Conservation (phyloP, 2,113 vertebrate genomes). For the Tricholaema leucomelas region DNA sequence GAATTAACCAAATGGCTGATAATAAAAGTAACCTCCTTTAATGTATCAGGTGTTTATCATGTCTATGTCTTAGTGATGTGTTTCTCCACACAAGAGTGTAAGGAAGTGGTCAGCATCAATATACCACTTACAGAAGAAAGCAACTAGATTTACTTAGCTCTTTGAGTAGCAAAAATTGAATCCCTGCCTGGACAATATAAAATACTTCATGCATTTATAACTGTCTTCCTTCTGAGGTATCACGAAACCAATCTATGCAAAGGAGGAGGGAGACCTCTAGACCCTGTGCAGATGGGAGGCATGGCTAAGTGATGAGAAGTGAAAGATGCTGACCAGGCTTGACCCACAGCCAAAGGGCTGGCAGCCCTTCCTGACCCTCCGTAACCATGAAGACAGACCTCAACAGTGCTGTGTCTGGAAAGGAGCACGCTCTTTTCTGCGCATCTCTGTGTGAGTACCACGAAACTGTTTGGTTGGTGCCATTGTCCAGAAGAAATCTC, state of each 20-base stretch:
- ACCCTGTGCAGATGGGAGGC: background rate
- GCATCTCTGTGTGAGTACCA: accelerated
- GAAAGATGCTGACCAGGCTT: background rate
- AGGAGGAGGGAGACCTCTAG: background rate
- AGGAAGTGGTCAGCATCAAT: background rate
- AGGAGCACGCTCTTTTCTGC: accelerated
- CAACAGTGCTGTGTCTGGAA: background rate
- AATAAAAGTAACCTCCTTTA: background rate
- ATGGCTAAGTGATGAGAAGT: background rate
- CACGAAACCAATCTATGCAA: background rate
- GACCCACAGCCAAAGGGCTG: background rate
- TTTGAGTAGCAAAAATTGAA: background rate
- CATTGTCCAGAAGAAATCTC: background rate
- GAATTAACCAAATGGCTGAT: background rate
- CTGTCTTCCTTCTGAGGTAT: background rate
- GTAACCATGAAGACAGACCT: background rate
- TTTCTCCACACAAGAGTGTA: background rate
- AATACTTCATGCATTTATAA: background rate
- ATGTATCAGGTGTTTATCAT: background rate
- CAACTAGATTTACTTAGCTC: background rate
- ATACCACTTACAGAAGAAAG: background rate
- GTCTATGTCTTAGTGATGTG: background rate
- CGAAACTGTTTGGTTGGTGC: background rate
- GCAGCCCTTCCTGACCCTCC: background rate
- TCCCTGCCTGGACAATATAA: too few species aligned